A percentile compares a stretch with the other conserved stretches of the same genome.
phyloP scores from a whole-genome alignment of 2,797 vertebrate genomes.

The Syngnathus acus region DNA sequence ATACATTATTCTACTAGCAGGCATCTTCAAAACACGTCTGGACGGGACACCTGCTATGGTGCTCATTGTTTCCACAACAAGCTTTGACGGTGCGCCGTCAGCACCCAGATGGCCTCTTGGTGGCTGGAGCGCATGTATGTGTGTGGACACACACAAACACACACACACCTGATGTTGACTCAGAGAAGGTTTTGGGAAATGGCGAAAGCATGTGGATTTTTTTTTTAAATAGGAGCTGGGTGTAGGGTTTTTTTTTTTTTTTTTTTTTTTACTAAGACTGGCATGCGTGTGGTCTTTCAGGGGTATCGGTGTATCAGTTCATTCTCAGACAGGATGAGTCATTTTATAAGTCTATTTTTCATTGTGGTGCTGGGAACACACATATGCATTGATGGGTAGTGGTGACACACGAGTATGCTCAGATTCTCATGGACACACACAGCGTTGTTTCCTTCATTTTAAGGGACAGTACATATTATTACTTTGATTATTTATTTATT shows the following conservation, averaged over 20 bases:
- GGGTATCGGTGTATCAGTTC: slow-evolving; percentile 46
- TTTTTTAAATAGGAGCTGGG: not conserved
- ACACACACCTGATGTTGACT: slow-evolving; percentile 46
- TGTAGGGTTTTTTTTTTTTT: not conserved
- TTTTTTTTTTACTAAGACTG: not conserved
- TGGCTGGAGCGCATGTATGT: slow-evolving; percentile 33
- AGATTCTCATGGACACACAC: not conserved
- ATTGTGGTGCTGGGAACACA: slow-evolving; percentile 44
- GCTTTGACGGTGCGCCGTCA: slow-evolving; percentile 47
- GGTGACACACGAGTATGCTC: not conserved
- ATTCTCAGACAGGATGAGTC: slow-evolving; percentile 52
- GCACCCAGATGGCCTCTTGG: slow-evolving; percentile 46
- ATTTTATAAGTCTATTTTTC: slow-evolving; percentile 30
- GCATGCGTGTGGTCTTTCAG: slow-evolving; percentile 36
- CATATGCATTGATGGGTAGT: slow-evolving; percentile 7
- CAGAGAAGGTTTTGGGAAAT: slow-evolving; percentile 45
- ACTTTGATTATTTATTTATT: too few species aligned
- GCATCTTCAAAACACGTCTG: slow-evolving; percentile 38
- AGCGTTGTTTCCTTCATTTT: not conserved
- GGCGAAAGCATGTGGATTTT: slow-evolving; percentile 29
- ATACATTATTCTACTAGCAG: slow-evolving; percentile 23
- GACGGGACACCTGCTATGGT: slow-evolving; percentile 53
- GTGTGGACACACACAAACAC: slow-evolving; percentile 22
- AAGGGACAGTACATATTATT: too few species aligned
- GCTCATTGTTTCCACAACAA: slow-evolving; percentile 55